phyloP scores from a whole-genome alignment of 64 coral and sea anemone genomes.

The Montipora efflorescens region DNA sequence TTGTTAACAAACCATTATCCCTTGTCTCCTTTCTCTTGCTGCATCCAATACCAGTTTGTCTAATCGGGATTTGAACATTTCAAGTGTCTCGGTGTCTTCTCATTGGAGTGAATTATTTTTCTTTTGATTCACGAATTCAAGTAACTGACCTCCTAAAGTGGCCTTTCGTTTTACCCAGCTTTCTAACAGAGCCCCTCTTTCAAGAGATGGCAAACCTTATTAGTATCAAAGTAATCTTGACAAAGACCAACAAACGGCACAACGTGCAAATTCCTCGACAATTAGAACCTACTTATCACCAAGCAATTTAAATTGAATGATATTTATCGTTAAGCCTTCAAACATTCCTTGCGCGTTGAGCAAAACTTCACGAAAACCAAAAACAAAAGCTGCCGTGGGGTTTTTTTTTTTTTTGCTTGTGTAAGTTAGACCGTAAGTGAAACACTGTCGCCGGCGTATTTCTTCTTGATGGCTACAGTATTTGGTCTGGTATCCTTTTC shows the following conservation, averaged over 20 bases:
- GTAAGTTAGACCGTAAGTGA: background rate
- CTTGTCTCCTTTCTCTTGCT: too few species aligned
- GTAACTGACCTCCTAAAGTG: background rate
- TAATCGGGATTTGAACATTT: too few species aligned
- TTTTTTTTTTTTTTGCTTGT: background rate
- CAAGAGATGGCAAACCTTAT: background rate
- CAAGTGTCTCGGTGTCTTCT: too few species aligned
- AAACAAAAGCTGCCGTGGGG: background rate
- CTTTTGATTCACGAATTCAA: background rate
- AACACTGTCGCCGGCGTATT: background rate
- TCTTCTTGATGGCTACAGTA: too few species aligned
- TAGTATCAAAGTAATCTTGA: background rate
- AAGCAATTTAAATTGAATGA: background rate
- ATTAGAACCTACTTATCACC: constrained; percentile 34
- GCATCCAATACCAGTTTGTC: too few species aligned
- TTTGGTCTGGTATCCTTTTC: background rate
- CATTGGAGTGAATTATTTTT: background rate
- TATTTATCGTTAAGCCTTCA: background rate
- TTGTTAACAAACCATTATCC: too few species aligned
- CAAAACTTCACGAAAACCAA: background rate
- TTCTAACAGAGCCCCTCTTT: background rate
- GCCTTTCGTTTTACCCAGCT: background rate
- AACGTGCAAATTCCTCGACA: background rate
- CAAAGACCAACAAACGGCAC: background rate
- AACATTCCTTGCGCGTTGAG: constrained; percentile 24